phyloP scores from a whole-genome alignment of 2,113 vertebrate genomes.

The Atractosteus spatula region DNA sequence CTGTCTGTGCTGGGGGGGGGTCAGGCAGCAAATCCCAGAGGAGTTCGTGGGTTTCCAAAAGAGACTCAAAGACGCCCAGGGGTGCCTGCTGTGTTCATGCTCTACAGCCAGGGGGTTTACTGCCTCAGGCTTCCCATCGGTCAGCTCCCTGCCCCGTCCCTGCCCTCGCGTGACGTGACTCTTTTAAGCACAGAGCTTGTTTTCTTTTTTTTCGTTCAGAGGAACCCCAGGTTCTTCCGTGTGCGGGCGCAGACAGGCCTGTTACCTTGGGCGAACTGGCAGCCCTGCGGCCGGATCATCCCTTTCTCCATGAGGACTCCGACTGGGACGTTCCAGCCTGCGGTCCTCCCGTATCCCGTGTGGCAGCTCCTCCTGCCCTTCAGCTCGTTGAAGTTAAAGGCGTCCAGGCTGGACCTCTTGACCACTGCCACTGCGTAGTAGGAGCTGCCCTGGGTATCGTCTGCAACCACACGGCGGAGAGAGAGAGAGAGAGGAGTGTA shows the following conservation, averaged over 20 bases:
- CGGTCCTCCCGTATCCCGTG: constrained; percentile 68
- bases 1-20: no score
- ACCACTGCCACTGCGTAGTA: constrained; percentile 87
- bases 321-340: constrained; percentile 87
- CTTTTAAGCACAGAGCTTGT: no score
- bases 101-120: no score
- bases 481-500: background rate
- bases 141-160: background rate
- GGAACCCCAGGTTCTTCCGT: no score
- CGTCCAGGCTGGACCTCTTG: constrained; percentile 58
- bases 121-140: no score
- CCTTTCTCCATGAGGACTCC: constrained; percentile 72
- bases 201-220: no score
- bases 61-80: no score
- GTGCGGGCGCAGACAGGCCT: no score
- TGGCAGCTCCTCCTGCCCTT: constrained; percentile 82
- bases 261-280: constrained; percentile 79
- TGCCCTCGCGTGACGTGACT: background rate
- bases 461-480: constrained; percentile 50
- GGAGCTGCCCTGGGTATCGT: constrained; percentile 50
- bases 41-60: no score
- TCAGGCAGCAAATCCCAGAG: no score
- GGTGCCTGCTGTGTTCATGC: no score
- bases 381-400: constrained; percentile 75
- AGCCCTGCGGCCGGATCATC: constrained; percentile 68